phyloP scores from a whole-genome alignment of 2,888 invertebrate species.

The Caradrina clavipalpis region DNA sequence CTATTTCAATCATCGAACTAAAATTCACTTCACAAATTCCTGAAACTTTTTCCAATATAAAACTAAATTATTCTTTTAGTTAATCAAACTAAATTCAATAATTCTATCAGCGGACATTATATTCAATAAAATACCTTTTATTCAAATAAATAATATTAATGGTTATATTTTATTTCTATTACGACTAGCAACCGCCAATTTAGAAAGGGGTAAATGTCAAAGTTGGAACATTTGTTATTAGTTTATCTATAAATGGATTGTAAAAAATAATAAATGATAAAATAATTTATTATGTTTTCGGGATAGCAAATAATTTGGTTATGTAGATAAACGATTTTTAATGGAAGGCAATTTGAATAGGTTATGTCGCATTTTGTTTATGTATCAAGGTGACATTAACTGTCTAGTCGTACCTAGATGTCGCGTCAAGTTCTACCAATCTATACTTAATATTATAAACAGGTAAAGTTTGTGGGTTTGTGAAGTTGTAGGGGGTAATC shows the following conservation, averaged over 20 bases:
- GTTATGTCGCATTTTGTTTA: conserved; percentile 4
- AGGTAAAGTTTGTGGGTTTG: too few relatives aligned
- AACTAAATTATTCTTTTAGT: not conserved
- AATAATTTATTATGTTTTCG: conserved; percentile 5
- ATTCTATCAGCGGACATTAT: conserved; percentile 9
- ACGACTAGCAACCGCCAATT: conserved; percentile 1
- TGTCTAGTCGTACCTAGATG: not conserved
- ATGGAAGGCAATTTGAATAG: conserved; percentile 10
- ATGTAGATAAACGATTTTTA: conserved; percentile 3
- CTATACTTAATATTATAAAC: too few relatives aligned
- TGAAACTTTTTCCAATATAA: conserved; percentile 13
- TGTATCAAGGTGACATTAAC: conserved; percentile 13
- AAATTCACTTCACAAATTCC: conserved; percentile 5
- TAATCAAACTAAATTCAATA: not conserved
- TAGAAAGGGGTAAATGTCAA: conserved; percentile 15
- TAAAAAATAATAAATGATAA: conserved; percentile 13
- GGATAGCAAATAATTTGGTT: not conserved
- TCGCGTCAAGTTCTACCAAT: not conserved
- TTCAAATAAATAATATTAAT: not conserved
- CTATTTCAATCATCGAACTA: conserved; percentile 35
- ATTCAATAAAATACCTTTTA: not conserved
- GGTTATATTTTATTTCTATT: conserved; percentile 18
- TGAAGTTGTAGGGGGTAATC: too few relatives aligned
- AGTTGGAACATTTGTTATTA: conserved; percentile 12
- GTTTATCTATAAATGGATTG: conserved; percentile 20